Evolutionary conservation across 2,888 invertebrate species (phyloP).

Genomic region (Hipparchia sbordonii): DNA sequence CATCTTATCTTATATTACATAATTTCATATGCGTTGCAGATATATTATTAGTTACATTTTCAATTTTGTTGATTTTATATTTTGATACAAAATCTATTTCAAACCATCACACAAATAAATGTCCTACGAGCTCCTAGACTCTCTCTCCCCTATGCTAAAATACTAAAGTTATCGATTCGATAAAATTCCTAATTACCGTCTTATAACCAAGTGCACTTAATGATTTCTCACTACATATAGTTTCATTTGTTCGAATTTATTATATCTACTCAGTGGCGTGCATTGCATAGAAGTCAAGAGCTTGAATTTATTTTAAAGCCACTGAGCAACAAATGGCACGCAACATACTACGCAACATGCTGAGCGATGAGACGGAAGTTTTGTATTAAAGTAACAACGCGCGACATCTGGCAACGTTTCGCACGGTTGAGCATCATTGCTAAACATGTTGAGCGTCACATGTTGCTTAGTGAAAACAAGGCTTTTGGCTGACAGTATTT

Average conservation of each 20-base stretch:
- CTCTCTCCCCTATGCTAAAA: constrained; percentile 22
- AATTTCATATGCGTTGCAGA: neutral
- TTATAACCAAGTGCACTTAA: constrained; percentile 76
- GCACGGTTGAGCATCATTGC: too few relatives aligned
- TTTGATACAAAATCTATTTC: constrained; percentile 1
- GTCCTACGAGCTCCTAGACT: constrained; percentile 27
- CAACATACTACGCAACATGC: too few relatives aligned
- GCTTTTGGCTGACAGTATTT: neutral
- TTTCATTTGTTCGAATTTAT: constrained; percentile 54
- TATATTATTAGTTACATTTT: neutral
- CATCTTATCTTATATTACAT: neutral
- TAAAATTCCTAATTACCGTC: constrained; percentile 40
- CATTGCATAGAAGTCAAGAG: neutral
- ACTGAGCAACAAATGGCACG: too few relatives aligned
- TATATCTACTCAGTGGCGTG: constrained; percentile 27
- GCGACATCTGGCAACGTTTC: too few relatives aligned
- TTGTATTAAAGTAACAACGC: too few relatives aligned
- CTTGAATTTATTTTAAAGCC: too few relatives aligned
- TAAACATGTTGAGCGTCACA: neutral
- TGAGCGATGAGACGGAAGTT: too few relatives aligned
- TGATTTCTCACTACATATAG: constrained; percentile 71
- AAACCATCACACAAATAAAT: constrained; percentile 1
- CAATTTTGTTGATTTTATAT: constrained; percentile 4
- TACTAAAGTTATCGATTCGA: constrained; percentile 27
- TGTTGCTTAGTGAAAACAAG: neutral